phyloP scores from a whole-genome alignment of 1,140 invertebrate genomes.

The Drepana arcuata region DNA sequence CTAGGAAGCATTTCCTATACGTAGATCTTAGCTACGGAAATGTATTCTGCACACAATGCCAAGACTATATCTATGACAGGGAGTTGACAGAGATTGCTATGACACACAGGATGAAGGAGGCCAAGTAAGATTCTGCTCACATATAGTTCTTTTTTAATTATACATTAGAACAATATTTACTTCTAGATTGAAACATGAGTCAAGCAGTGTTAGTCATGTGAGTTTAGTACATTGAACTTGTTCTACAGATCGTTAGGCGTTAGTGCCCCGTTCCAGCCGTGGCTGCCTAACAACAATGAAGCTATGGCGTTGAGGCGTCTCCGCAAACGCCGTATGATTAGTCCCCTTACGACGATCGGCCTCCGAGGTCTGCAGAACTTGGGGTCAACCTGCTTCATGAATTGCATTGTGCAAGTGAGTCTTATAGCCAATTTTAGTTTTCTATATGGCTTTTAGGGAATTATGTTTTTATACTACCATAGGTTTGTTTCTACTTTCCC shows the following conservation, averaged over 20 bases:
- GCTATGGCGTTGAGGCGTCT: conserved; percentile 79
- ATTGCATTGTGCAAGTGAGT: conserved; percentile 92
- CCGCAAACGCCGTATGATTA: conserved; percentile 84
- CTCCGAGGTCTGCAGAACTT: conserved; percentile 95
- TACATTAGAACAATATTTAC: too few relatives aligned
- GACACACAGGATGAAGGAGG: conserved; percentile 68
- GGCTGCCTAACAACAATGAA: conserved; percentile 86
- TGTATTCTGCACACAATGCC: conserved; percentile 92
- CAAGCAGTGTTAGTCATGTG: too few relatives aligned
- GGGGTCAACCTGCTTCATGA: conserved; percentile 99
- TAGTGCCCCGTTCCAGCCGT: conserved; percentile 80
- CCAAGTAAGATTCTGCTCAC: too few relatives aligned
- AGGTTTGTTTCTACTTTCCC: too few relatives aligned
- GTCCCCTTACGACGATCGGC: conserved; percentile 88
- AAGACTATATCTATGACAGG: conserved; percentile 93
- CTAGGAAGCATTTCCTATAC: conserved; percentile 86
- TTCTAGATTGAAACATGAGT: too few relatives aligned
- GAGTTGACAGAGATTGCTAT: conserved; percentile 76
- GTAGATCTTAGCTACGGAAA: conserved; percentile 92
- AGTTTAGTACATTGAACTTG: too few relatives aligned
- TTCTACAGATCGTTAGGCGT: conserved; percentile 72
- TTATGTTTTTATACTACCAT: too few relatives aligned
- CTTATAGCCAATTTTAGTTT: too few relatives aligned
- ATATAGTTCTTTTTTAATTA: too few relatives aligned
- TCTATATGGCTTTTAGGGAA: too few relatives aligned